A percentile compares a stretch with the other conserved stretches of the same genome.
Evolutionary conservation across 2,797 vertebrate species (phyloP).

Genomic region (Lepidocolaptes lacrymiger): DNA sequence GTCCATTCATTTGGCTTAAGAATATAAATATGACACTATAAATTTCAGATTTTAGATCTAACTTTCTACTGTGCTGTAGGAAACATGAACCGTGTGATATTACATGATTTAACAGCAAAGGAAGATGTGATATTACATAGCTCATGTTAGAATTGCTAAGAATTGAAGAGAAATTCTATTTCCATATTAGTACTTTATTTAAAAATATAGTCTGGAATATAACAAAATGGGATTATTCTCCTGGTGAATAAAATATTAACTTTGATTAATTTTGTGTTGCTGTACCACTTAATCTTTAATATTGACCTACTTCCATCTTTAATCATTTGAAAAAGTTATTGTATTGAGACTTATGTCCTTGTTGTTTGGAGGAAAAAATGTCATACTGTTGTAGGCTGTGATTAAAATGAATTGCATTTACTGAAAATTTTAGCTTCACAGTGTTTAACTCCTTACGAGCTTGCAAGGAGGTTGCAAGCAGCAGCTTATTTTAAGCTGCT

Average conservation of each 20-base stretch:
- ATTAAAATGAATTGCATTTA: background rate
- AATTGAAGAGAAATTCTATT: conserved; percentile 10
- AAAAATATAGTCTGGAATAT: conserved; percentile 52
- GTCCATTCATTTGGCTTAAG: background rate
- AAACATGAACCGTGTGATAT: background rate
- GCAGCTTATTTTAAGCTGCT: background rate
- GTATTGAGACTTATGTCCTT: conserved; percentile 61
- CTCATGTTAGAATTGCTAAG: background rate
- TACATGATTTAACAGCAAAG: background rate
- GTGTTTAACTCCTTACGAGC: conserved; percentile 6
- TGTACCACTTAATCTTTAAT: conserved; percentile 57
- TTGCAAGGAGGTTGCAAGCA: background rate
- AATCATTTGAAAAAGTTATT: conserved; percentile 72
- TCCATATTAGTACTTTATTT: conserved; percentile 45
- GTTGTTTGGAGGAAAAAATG: conserved; percentile 43
- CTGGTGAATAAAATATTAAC: conserved; percentile 56
- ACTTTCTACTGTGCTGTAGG: background rate
- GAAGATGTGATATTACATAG: background rate
- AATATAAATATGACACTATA: background rate
- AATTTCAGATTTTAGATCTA: background rate
- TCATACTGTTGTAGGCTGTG: conserved; percentile 9
- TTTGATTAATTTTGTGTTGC: conserved; percentile 26
- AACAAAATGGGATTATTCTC: conserved; percentile 57
- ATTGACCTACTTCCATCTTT: conserved; percentile 72
- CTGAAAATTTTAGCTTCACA: background rate